phyloP scores from a whole-genome alignment of 2,797 vertebrate genomes.

The Tinamus major region DNA sequence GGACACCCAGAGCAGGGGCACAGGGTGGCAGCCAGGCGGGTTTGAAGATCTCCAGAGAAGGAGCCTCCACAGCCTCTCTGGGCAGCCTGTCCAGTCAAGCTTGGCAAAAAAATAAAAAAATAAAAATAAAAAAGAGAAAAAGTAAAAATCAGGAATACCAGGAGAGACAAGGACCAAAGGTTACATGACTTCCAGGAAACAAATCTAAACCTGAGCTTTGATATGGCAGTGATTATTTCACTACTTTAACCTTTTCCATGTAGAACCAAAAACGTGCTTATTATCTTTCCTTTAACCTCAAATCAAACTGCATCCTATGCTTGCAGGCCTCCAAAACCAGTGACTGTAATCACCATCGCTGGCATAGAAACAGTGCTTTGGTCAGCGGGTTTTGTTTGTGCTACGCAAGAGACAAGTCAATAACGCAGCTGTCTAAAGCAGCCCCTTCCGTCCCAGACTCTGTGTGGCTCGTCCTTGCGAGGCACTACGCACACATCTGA shows the following conservation, averaged over 20 bases:
- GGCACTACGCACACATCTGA: neutral
- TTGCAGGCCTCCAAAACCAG: neutral
- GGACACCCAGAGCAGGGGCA: no score
- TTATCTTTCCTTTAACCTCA: neutral
- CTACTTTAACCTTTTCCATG: neutral
- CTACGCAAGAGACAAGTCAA: neutral
- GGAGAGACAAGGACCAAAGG: neutral
- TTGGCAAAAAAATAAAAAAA: neutral
- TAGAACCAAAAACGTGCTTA: neutral
- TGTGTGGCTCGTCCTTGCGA: neutral
- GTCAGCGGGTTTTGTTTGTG: neutral
- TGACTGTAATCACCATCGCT: neutral
- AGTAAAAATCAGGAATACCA: neutral
- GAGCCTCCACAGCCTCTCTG: no score
- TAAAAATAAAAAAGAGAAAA: neutral
- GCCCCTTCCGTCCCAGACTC: neutral
- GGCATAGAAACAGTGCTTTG: neutral
- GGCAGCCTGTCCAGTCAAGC: neutral
- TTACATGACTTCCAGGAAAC: neutral
- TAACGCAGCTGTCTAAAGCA: neutral
- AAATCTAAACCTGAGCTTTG: neutral
- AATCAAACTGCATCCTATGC: neutral
- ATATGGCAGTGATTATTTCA: neutral
- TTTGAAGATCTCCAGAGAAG: no score
- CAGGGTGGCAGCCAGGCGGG: no score